A percentile compares a stretch with the other conserved stretches of the same genome.
Conservation (phyloP, 64 coral and sea anemone species). For the Actinia equina region DNA sequence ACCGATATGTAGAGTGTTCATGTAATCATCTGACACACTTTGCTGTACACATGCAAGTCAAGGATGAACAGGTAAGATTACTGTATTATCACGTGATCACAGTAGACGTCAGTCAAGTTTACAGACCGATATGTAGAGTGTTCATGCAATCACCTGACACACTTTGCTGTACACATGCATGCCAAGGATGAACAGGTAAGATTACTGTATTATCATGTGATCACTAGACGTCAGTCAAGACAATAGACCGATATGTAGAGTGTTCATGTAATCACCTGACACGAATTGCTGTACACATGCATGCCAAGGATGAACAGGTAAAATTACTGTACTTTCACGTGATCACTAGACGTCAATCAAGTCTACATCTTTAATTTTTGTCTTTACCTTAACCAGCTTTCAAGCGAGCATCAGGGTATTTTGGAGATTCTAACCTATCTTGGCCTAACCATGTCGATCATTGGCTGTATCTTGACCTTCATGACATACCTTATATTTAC, state of each 20-base stretch:
- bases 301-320: not conserved
- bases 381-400: not conserved
- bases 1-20: conserved; percentile 3
- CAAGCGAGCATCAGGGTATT: not conserved
- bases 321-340: not conserved
- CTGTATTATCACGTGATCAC: not conserved
- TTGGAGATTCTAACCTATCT: conserved; percentile 30
- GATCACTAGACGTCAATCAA: not conserved
- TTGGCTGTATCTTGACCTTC: conserved; percentile 34
- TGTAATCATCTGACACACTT: conserved; percentile 61
- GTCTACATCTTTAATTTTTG: not conserved
- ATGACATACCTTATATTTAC: conserved; percentile 30
- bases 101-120: not conserved
- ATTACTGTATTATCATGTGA: too few relatives aligned
- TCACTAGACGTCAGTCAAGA: too few relatives aligned
- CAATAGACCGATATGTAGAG: too few relatives aligned
- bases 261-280: not conserved
- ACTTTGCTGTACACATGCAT: not conserved
- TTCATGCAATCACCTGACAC: conserved; percentile 53
- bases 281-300: not conserved
- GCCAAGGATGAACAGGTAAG: not conserved
- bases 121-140: not conserved
- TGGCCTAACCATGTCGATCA: conserved; percentile 32
- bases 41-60: conserved; percentile 36
- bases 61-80: not conserved